Evolutionary conservation across 2,113 vertebrate genomes (phyloP), one percentile per base, ranked within the genome.

Genomic region (Mohoua ochrocephala): DNA sequence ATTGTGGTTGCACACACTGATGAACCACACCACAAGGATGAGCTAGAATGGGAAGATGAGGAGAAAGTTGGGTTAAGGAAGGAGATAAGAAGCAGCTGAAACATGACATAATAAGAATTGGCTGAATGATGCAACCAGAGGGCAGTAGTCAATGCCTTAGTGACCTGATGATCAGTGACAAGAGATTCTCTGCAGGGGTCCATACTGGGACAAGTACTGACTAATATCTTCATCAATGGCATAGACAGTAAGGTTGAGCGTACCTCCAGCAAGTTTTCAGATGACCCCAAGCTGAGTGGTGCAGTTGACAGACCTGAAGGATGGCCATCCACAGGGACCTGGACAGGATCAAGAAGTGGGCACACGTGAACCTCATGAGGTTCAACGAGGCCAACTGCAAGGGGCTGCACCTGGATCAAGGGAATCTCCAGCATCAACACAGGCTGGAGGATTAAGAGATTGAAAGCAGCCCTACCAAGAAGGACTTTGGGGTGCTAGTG

Each of bases 281-380:
- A 19, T 6, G 3, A 47, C 5, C 8, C 7, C 7, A 63, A 53
- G 27, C 24, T 65, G 50, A 60, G 41, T 30, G 22, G 12, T 49
- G 24, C 1, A 3, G 27, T 1, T 67, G 30, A 52, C 8, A 21
- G 0, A 1, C 8, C n/a, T 17, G 15, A 77, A 35, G 30, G 24
- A 53, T 2, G 1, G 31, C 28, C 3, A 7, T 31, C 7, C 39
- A 74, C 1, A 53, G 28, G 11, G 19, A 33, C 14, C 22, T 54
- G 12, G 15, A 59, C 22, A 78, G 22, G 47, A 7, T 57, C 2
- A 2, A 69, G 44, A 83, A 49, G 1, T 14, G 13, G 18, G 24
- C 20, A 21, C 15, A 5, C 0, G 0, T n/a, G 49, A 49, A 53
- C 3, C 2, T 67, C n/a, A 8, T 11, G 33, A 33, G 3, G 14